phyloP scores from a whole-genome alignment of 35 echinoderm and acorn worm species.

The Acanthaster planci region DNA sequence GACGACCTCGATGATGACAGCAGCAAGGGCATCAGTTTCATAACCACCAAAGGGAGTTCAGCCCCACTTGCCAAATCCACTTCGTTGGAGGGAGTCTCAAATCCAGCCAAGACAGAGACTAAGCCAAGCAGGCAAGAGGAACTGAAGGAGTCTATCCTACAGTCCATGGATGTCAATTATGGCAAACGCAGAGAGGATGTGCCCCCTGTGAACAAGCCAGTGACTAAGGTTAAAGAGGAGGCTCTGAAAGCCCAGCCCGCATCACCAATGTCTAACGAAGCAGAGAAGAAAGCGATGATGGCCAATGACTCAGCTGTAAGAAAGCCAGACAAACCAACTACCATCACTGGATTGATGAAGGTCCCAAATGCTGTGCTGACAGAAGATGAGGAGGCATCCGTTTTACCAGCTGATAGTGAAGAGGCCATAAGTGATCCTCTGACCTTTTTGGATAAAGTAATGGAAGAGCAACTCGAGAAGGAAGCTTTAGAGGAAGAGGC shows the following conservation, averaged over 20 bases:
- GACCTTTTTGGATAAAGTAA: constrained; percentile 59
- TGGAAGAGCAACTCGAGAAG: constrained; percentile 52
- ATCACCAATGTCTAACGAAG: neutral
- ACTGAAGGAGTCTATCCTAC: neutral
- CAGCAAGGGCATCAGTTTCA: constrained; percentile 29
- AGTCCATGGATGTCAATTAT: neutral
- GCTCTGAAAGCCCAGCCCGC: neutral
- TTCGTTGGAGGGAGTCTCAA: neutral
- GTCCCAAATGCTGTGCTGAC: constrained; percentile 48
- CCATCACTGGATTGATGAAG: constrained; percentile 42
- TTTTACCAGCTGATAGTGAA: constrained; percentile 55
- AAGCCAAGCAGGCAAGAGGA: neutral
- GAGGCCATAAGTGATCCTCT: constrained; percentile 66
- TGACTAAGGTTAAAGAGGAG: constrained; percentile 48
- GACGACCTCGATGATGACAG: constrained; percentile 35
- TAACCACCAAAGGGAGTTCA: constrained; percentile 26
- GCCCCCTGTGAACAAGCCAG: constrained; percentile 16
- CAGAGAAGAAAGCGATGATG: constrained; percentile 15
- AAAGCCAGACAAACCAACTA: constrained; percentile 8
- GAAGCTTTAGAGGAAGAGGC: constrained; percentile 39
- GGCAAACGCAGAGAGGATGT: neutral
- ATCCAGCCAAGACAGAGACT: neutral
- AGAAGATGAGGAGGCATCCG: constrained; percentile 41
- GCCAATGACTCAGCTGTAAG: neutral
- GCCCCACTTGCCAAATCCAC: neutral